These are phyloP conservation scores for Isichthys henryi DNA, from an alignment of 2,113 vertebrate genomes.

Conservation along the genomic window DNA sequence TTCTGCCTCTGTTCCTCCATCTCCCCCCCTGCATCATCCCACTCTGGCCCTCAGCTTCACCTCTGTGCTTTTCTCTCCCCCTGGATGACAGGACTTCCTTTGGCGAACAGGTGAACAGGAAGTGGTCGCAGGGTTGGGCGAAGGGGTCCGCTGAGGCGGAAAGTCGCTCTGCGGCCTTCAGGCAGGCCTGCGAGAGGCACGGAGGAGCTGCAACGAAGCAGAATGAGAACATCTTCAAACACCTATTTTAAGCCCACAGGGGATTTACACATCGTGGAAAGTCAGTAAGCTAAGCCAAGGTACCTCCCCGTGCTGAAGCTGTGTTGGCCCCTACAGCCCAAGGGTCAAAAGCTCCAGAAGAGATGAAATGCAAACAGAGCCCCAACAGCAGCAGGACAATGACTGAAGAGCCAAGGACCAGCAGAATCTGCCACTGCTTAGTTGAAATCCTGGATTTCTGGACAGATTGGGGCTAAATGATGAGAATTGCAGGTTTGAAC, in stretches of 20 bases:
- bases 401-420: slow-evolving; percentile 34
- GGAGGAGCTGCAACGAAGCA: slow-evolving; percentile 36
- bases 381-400: slow-evolving; percentile 39
- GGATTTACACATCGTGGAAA: neutral
- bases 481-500: neutral
- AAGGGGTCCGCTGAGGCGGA: slow-evolving; percentile 59
- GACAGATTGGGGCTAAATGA: slow-evolving; percentile 19
- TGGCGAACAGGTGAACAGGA: slow-evolving; percentile 53
- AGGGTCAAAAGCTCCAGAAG: neutral
- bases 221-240: slow-evolving; percentile 13
- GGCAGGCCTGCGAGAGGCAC: slow-evolving; percentile 54
- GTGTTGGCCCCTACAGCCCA: neutral
- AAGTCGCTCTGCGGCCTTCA: slow-evolving; percentile 43
- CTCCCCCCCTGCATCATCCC: slow-evolving; percentile 1
- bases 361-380: slow-evolving; percentile 25
- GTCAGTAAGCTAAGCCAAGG: neutral
- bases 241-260: neutral
- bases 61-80: slow-evolving; percentile 34
- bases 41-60: neutral
- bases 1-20: slow-evolving; percentile 8
- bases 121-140: slow-evolving; percentile 62
- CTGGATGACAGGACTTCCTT: slow-evolving; percentile 28
- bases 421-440: slow-evolving; percentile 30
- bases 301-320: neutral
- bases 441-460: slow-evolving; percentile 31